Evolutionary conservation across 2,888 invertebrate genomes (phyloP), one percentile per base, ranked within the genome.

Genomic region (Conomelus anceps): DNA sequence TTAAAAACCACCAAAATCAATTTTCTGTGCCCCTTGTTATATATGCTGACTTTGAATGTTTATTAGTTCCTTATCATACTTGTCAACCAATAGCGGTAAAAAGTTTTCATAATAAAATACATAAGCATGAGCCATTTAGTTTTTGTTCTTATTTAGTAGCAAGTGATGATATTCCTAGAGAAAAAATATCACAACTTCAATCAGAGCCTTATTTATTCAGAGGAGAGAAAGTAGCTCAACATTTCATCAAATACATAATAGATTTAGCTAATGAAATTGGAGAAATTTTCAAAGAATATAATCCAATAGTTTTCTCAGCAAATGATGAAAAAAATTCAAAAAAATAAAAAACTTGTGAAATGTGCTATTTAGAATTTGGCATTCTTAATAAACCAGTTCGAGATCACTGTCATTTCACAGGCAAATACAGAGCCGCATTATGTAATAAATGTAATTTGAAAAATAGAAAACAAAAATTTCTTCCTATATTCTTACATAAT

Each of bases 21-120:
- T 85, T 22, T 23, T n/a, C 20, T 4, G 22, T 89, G 23, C 89
- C 89, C 0, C 22, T 89, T 23, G 89, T 89, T 13, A n/a, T 87
- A 0, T 89, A 89, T 85, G 24, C 84, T 0, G 89, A 89, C 87
- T 89, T 89, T 89, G 89, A 89, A 26, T 87, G 24, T 26, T n/a
- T 89, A n/a, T 24, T 89, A 87, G 84, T 24, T 23, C 23, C 22
- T 20, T 22, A 17, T 22, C 29, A 84, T 84, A 7, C 26, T 26
- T 7, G 26, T 11, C 63, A n/a, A 7, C 63, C 63, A 20, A 17
- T 23, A 63, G 22, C 24, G 63, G 6, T 17, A 20, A 13, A 34
- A 20, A 22, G 63, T 63, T 41, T 23, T 23, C 87, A 87, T 6
- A n/a, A n/a, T 17, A 20, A 84, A 22, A 22, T 20, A 22, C 84